These are phyloP conservation scores for Sylvietta virens DNA, from an alignment of 2,113 vertebrate genomes.

Conservation along the genomic window DNA sequence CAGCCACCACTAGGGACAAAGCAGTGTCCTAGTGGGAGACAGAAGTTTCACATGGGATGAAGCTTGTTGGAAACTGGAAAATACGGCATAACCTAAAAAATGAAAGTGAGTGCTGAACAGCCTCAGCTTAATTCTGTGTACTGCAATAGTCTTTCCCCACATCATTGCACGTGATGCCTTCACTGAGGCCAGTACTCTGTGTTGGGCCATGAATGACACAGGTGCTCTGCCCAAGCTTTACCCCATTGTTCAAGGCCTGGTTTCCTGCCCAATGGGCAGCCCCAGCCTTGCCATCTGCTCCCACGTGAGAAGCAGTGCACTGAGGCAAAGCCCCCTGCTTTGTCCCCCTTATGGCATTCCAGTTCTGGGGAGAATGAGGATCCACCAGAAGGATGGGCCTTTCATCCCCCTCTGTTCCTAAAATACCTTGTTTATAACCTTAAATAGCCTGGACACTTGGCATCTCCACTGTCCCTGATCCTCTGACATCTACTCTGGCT, in stretches of 20 bases:
- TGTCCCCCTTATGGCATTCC: neutral
- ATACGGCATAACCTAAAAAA: neutral
- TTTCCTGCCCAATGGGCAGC: neutral
- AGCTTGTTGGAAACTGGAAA: neutral
- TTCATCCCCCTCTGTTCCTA: neutral
- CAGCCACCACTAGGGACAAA: neutral
- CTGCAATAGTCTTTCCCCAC: neutral
- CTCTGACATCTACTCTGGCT: neutral
- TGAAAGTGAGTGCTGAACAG: neutral
- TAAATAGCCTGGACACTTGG: neutral
- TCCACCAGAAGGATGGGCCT: neutral
- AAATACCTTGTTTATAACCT: neutral
- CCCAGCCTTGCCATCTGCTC: neutral
- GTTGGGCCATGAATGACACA: neutral
- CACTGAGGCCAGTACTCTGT: neutral
- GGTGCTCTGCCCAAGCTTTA: neutral
- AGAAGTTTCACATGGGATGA: neutral
- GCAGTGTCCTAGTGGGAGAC: neutral
- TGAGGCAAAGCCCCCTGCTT: neutral
- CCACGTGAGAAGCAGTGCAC: neutral
- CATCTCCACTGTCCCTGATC: neutral
- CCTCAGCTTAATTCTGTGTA: neutral
- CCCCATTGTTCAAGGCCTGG: neutral
- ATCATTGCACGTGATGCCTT: accelerated
- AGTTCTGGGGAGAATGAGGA: neutral